Base-by-base conservation (phyloP, 2,797 vertebrate species). In the Luscinia luscinia region DNA sequence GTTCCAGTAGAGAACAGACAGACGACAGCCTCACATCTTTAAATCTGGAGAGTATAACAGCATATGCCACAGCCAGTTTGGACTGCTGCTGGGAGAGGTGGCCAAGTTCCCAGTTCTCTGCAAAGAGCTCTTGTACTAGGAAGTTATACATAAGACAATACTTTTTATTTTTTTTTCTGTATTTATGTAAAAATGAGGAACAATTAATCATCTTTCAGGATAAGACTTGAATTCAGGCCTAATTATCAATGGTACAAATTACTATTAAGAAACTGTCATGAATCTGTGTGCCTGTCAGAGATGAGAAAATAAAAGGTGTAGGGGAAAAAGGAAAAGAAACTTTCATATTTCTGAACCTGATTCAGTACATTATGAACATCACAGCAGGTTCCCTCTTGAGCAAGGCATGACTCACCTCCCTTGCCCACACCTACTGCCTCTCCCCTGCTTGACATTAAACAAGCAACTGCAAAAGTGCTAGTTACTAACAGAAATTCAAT, bases 381-480 rank as follows among this genome's bases (percentile, higher is more conserved):
- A 81, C 92, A 86, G 84, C 82, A 92, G 92, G 92, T 55, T 95
- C 22, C 9, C 45, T 59, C 69, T 89, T 49, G 36, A 94, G 48
- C 40, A 86, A 91, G 69, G 43, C 64, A 90, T 96, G 93, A 96
- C 62, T 96, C 94, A 94, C 66, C 46, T 85, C 68, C 80, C 43
- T 69, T 93, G 92, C 95, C 64, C 91, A 93, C 93, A 96, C 66
- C 89, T 87, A 68, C 76, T 92, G 68, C 79, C 73, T 93, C 82
- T 81, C 66, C 79, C 51, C 73, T 95, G 82, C 89, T 41, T n/a
- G 79, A 41, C 76, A 86, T 91, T 96, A 93, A 92, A 91, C 87
- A 93, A 81, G 67, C 19, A 40, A 75, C 82, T 95, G 76, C 59
- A 93, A 41, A 95, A 92, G 40, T 94, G 66, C 66, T 85, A 59